Base-by-base conservation (phyloP, 2,113 vertebrate species). In the Fukomys damarensis region DNA sequence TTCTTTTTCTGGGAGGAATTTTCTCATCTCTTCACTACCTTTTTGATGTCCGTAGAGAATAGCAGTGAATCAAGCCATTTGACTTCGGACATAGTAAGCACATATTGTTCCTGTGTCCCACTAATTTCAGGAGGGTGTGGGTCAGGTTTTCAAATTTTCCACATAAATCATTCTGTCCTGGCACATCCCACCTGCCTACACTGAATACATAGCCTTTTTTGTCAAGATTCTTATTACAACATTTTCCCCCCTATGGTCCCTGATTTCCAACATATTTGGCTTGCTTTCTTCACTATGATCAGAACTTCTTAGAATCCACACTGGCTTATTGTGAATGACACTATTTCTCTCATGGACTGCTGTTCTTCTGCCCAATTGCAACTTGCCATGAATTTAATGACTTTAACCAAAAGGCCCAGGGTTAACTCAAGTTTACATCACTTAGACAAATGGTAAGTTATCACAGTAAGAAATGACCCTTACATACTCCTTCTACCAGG, bases 261-360 rank as follows among this genome's bases (percentile, higher is more conserved):
- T 83, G 30, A 26, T 95, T 96, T 97, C 91, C 38, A 59, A 84
- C n/a, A 38, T 81, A 90, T 59, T 96, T 96, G 96, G 94, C 77
- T 58, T 92, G 68, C 85, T 98, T 96, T 97, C 81, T 96, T 97
- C 97, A 95, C 93, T 86, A 81, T 91, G 54, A 94, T 93, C 88
- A 96, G 43, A 86, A 94, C 84, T 88, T 83, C 87, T 96, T 92
- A 65, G 38, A 86, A 76, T 91, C 56, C 83, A 85, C 26, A n/a
- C 54, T 83, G 13, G 16, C 24, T 93, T 46, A 65, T 89, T 87
- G 79, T 72, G 26, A 81, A 38, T 80, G 41, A 93, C 70, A 94
- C 1, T 35, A 12, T 94, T 95, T 89, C 81, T 89, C 91, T 68
- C 70, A 65, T 2, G 24, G 70, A 82, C 13, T 63, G 59, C 61